Conservation (phyloP, 64 coral and sea anemone genomes). For the Trachythela sp. region DNA sequence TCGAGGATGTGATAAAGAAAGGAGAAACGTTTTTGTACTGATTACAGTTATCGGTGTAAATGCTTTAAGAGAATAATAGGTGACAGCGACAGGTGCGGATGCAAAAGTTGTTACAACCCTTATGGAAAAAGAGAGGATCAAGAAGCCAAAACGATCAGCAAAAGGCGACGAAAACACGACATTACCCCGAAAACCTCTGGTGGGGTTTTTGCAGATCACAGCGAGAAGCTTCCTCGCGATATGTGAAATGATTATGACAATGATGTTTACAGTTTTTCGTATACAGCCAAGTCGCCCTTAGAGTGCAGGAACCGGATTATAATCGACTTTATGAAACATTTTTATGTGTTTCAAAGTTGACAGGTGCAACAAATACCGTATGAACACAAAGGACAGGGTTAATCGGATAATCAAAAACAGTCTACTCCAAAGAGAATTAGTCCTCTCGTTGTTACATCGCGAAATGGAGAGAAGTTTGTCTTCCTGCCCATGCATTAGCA, state of each 20-base stretch:
- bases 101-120: slow-evolving; percentile 46
- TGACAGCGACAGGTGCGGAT: slow-evolving; percentile 37
- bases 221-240: background rate
- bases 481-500: too few relatives aligned
- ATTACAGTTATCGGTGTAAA: slow-evolving; percentile 33
- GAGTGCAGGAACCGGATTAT: background rate
- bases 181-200: slow-evolving; percentile 24
- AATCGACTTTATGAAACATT: background rate
- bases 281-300: background rate
- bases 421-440: too few relatives aligned
- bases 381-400: background rate
- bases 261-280: background rate
- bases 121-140: slow-evolving; percentile 18
- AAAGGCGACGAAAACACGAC: slow-evolving; percentile 58
- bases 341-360: background rate
- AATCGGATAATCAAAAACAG: background rate
- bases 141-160: background rate
- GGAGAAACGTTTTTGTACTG: background rate
- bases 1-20: background rate
- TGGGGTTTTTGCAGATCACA: background rate
- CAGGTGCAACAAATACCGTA: background rate
- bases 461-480: too few relatives aligned
- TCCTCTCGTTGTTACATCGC: too few relatives aligned
- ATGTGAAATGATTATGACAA: background rate
- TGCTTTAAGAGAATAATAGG: slow-evolving; percentile 31